phyloP scores from a whole-genome alignment of 1,140 invertebrate species.

The Eupristina koningsbergeri region DNA sequence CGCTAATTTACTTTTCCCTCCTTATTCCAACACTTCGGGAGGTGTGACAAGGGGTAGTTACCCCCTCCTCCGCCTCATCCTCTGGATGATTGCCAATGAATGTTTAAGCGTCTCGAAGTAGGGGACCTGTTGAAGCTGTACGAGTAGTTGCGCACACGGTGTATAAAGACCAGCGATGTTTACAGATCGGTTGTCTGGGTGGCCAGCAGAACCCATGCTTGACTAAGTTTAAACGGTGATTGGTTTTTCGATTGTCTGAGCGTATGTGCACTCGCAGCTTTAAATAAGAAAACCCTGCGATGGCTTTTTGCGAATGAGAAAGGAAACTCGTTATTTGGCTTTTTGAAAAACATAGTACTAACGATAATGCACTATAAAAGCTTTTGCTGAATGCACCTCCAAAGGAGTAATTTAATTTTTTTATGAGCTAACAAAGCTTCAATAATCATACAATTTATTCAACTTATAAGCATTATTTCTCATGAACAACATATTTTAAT shows the following conservation, averaged over 20 bases:
- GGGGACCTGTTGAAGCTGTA: constrained; percentile 66
- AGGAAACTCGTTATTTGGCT: constrained; percentile 37
- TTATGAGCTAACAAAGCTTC: constrained; percentile 29
- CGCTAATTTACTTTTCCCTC: constrained; percentile 50
- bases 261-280: background rate
- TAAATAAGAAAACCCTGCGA: background rate
- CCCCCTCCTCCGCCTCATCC: constrained; percentile 35
- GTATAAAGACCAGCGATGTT: constrained; percentile 32
- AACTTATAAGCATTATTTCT: background rate
- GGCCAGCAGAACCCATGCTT: too few relatives aligned
- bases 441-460: background rate
- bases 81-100: constrained; percentile 72
- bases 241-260: constrained; percentile 23
- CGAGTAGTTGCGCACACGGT: constrained; percentile 20
- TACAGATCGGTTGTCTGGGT: background rate
- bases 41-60: background rate
- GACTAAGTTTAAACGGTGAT: constrained; percentile 18
- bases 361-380: constrained; percentile 50
- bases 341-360: constrained; percentile 36
- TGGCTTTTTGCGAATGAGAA: constrained; percentile 51
- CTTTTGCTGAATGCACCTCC: constrained; percentile 11
- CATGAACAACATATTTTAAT: background rate
- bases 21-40: constrained; percentile 43
- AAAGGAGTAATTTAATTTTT: constrained; percentile 46
- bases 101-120: constrained; percentile 61